Evolutionary conservation across 2,797 vertebrate genomes (phyloP).

Genomic region (Oophaga sylvatica): DNA sequence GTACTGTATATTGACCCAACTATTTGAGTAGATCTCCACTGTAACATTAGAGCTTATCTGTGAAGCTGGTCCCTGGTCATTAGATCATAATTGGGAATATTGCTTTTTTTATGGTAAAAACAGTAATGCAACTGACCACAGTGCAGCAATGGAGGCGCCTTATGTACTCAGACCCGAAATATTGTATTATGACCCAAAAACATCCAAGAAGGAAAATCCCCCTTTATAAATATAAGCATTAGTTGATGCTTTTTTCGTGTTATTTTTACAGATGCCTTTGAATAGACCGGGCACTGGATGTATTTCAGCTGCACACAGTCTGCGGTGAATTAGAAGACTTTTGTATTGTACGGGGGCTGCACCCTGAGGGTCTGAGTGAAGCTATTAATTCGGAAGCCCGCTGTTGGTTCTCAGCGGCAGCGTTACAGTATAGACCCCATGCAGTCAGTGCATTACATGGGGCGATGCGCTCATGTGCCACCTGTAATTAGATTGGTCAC

Average conservation of each 20-base stretch:
- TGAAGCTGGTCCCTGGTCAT: not conserved
- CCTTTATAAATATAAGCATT: not conserved
- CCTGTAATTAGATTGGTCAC: slow-evolving; percentile 20
- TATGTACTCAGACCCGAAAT: too few relatives aligned
- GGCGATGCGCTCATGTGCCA: not conserved
- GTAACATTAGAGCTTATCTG: not conserved
- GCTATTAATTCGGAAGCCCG: not conserved
- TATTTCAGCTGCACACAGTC: not conserved
- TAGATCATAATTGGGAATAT: not conserved
- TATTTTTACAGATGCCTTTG: not conserved
- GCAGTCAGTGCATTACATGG: not conserved
- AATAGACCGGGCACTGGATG: not conserved
- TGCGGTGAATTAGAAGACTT: not conserved
- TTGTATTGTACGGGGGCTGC: not conserved
- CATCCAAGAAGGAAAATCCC: not conserved
- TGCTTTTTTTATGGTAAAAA: not conserved
- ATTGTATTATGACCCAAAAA: not conserved
- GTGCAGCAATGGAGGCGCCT: not conserved
- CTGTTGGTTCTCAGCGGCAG: not conserved
- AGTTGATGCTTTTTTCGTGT: not conserved
- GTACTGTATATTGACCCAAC: not conserved
- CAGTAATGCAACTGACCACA: not conserved
- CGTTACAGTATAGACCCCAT: not conserved
- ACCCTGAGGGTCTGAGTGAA: slow-evolving; percentile 1
- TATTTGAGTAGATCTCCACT: not conserved